Base-by-base conservation (phyloP, 64 coral and sea anemone species). In the Acropora yongei region DNA sequence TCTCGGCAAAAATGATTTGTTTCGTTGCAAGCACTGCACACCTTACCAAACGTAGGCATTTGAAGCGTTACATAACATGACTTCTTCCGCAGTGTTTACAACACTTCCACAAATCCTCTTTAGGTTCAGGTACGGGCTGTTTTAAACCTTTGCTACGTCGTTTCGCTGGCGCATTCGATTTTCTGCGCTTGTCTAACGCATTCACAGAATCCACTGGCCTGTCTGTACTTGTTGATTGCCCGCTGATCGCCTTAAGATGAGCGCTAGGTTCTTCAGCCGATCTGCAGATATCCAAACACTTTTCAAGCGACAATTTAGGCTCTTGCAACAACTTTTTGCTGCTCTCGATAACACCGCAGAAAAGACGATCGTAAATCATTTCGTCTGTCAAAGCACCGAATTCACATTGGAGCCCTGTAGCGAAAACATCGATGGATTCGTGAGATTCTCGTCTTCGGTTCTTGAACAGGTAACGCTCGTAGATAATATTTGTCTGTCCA, bases 271-370 rank as follows among this genome's bases (percentile, higher is more conserved):
- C 82, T 71, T 86, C 19, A 17, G 82, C 82, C 40, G 61, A 86
- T 48, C 57, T 16, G 40, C 81, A 68, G 50, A 66, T 84, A 63
- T 84, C 61, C 81, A 57, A 41, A 84, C 81, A 84, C 81, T 84
- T 84, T 45, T 84, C 81, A 61, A 86, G 61, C 43, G 41, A 68
- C 41, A 86, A 47, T 44, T 86, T 68, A 44, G 82, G 82, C 39
- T 68, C 63, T 71, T 86, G 82, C 42, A 86, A 66, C 61, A 84
- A 19, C 61, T 84, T 84, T 16, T 11, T 1, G 42, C 30, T 66
- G 42, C 44, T 84, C 17, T 84, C 81, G 30, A 14, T 41, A 0
- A 84, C 40, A 42, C 81, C 58, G 58, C 58, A 63, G 18, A 45
- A 1, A 42, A 63, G 53, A 17, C 30, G 57, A 49, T 84, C 80